Evolutionary conservation across 2,888 invertebrate species (phyloP).

Genomic region (Leptopilina syphax): DNA sequence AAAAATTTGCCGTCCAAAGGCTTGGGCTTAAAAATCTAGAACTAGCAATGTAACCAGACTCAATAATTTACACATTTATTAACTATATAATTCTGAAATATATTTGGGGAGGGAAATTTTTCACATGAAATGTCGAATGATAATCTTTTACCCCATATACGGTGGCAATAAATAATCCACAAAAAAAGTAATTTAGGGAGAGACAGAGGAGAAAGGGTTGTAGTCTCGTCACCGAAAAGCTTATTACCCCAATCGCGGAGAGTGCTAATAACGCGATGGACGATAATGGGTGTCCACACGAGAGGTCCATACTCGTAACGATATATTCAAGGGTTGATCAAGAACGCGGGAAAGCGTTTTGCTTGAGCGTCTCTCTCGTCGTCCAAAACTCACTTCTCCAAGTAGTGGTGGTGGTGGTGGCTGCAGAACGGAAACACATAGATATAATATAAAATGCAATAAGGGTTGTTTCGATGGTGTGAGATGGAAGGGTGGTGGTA

Average conservation of each 20-base stretch:
- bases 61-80: no score
- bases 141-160: neutral
- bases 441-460: conserved; percentile 74
- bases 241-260: conserved; percentile 68
- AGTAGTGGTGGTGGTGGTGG: conserved; percentile 15
- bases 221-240: conserved; percentile 57
- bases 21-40: no score
- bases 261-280: conserved; percentile 69
- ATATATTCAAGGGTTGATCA: conserved; percentile 54
- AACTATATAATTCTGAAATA: no score
- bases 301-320: conserved; percentile 52
- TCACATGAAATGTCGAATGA: conserved; percentile 53
- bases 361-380: conserved; percentile 50
- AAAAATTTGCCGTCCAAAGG: no score
- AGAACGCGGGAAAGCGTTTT: conserved; percentile 56
- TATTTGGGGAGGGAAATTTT: conserved; percentile 70
- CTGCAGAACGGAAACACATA: conserved; percentile 61
- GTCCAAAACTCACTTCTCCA: neutral
- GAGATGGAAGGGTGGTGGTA: neutral
- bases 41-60: no score
- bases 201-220: conserved; percentile 42
- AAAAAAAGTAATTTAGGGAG: no score
- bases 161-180: conserved; percentile 6
- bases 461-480: conserved; percentile 61
- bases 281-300: conserved; percentile 61